A percentile compares a stretch with the other conserved stretches of the same genome.
Evolutionary conservation across 2,888 invertebrate genomes (phyloP).

Genomic region (Ypsolopha scabrella): DNA sequence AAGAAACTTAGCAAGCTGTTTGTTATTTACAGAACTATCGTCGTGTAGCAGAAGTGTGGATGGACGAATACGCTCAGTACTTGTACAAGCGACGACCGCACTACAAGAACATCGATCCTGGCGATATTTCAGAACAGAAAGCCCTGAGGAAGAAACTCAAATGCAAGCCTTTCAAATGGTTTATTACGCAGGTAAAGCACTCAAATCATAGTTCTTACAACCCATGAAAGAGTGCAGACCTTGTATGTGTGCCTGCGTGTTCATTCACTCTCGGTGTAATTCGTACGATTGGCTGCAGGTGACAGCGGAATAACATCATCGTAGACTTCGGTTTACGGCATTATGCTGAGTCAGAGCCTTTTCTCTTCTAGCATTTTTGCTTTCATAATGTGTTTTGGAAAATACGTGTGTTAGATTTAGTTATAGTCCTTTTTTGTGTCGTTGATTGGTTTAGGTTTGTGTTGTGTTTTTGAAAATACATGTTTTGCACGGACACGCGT

Average conservation of each 20-base stretch:
- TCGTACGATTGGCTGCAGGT: background rate
- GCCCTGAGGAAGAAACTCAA: slow-evolving; percentile 79
- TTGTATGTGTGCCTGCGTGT: background rate
- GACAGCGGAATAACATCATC: background rate
- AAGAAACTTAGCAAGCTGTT: too few species aligned
- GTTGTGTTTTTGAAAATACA: too few species aligned
- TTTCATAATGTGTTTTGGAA: too few species aligned
- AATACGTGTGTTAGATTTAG: too few species aligned
- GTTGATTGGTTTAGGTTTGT: too few species aligned
- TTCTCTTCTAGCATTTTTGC: too few species aligned
- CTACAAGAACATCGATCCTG: slow-evolving; percentile 80
- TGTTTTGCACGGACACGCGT: too few species aligned
- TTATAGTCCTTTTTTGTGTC: too few species aligned
- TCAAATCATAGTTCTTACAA: background rate
- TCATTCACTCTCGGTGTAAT: background rate
- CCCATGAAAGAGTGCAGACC: background rate
- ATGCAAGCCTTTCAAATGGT: slow-evolving; percentile 96
- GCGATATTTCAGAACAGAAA: slow-evolving; percentile 83
- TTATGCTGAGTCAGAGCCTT: background rate
- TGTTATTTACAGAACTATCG: slow-evolving; percentile 80
- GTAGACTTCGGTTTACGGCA: background rate
- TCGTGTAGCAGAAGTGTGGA: slow-evolving; percentile 97
- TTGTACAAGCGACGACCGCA: slow-evolving; percentile 85
- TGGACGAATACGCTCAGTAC: slow-evolving; percentile 95
- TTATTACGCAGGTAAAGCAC: slow-evolving; percentile 77